A percentile compares a stretch with the other conserved stretches of the same genome.
These are phyloP conservation scores for Patiria pectinifera DNA, from an alignment of 53 echinoderm and acorn worm genomes.

Conservation along the genomic window DNA sequence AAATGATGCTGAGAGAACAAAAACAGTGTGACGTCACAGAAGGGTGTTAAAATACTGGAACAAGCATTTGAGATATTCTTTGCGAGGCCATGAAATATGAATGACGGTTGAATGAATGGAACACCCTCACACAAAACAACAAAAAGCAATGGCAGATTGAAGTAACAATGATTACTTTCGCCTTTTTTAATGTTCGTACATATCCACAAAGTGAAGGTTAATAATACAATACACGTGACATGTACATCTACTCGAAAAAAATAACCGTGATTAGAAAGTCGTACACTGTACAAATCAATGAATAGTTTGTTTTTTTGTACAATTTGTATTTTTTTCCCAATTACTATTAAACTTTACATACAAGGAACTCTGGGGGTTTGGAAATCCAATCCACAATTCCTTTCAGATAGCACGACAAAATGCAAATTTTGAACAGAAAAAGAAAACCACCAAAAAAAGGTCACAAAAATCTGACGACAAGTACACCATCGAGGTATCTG, in stretches of 20 bases:
- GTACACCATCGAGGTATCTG: too few species aligned
- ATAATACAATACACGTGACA: slow-evolving; percentile 17
- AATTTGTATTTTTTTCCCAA: slow-evolving; percentile 27
- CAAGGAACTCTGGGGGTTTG: not conserved
- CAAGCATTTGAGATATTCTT: not conserved
- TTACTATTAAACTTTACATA: slow-evolving; percentile 14
- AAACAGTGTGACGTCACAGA: too few species aligned
- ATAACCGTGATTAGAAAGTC: slow-evolving; percentile 38
- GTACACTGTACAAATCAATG: slow-evolving; percentile 40
- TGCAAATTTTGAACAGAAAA: not conserved
- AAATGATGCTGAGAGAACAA: too few species aligned
- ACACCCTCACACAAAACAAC: not conserved
- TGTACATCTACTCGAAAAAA: slow-evolving; percentile 47
- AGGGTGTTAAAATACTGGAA: too few species aligned
- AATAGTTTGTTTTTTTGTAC: slow-evolving; percentile 8
- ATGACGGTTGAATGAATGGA: not conserved
- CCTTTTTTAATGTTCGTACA: not conserved
- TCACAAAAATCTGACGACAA: too few species aligned
- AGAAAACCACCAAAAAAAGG: not conserved
- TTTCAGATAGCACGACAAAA: not conserved
- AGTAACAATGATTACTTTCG: not conserved
- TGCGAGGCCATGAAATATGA: not conserved
- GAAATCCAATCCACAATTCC: not conserved
- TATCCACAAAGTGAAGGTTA: not conserved
- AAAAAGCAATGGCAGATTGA: not conserved